These are phyloP conservation scores for Lacanobia oleracea DNA, from an alignment of 2,888 invertebrate species.

Conservation along the genomic window DNA sequence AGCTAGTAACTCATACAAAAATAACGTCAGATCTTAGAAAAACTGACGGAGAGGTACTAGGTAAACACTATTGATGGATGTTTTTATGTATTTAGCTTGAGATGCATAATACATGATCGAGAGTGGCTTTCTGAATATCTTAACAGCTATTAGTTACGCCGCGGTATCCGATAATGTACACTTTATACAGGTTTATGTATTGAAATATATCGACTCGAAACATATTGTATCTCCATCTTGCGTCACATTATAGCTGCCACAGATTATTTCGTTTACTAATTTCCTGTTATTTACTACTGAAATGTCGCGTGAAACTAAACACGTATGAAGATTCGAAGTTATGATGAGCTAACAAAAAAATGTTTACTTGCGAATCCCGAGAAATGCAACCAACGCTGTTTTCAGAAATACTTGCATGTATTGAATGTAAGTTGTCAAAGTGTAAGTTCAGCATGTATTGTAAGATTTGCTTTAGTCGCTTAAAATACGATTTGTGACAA, in stretches of 20 bases:
- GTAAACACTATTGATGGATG: conserved; percentile 35
- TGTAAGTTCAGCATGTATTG: conserved; percentile 4
- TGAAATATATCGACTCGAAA: conserved; percentile 14
- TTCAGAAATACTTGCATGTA: conserved; percentile 11
- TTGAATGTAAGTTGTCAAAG: not conserved
- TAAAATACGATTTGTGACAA: not conserved
- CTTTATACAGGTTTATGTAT: conserved; percentile 1
- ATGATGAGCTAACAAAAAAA: conserved; percentile 23
- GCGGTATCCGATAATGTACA: conserved; percentile 18
- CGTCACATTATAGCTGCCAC: not conserved
- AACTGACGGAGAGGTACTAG: conserved; percentile 4
- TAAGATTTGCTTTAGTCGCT: not conserved
- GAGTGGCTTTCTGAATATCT: conserved; percentile 37
- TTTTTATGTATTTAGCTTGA: conserved; percentile 41
- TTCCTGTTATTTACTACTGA: conserved; percentile 2
- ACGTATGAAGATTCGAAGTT: conserved; percentile 24
- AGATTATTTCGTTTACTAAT: not conserved
- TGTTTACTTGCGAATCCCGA: conserved; percentile 20
- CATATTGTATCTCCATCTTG: not conserved
- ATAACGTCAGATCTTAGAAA: not conserved
- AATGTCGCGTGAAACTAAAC: not conserved
- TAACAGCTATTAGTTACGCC: conserved; percentile 26
- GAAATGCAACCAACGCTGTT: conserved; percentile 6
- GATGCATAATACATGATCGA: conserved; percentile 57
- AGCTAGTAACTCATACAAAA: not conserved